Evolutionary conservation across 2,888 invertebrate species (phyloP).

Genomic region (Clanis bilineata): DNA sequence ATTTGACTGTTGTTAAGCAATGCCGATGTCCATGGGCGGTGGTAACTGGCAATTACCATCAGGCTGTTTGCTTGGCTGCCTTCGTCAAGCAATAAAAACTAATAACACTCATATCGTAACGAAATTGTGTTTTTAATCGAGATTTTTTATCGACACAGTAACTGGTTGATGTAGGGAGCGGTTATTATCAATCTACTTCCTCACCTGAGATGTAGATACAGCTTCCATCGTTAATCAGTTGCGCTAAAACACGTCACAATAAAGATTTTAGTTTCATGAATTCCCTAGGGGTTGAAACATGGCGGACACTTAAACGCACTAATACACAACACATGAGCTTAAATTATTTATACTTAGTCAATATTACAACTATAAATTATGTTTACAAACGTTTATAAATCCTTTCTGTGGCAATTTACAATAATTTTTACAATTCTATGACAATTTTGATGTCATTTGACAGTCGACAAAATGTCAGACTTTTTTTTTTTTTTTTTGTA

Average conservation of each 20-base stretch:
- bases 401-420: constrained; percentile 3
- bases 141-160: not conserved
- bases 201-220: constrained; percentile 31
- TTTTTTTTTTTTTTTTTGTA: no score
- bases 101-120: no score
- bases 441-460: constrained; percentile 17
- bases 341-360: not conserved
- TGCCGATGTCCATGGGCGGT: no score
- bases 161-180: not conserved
- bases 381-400: not conserved
- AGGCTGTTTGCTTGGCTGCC: no score
- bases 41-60: no score
- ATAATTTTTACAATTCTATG: not conserved
- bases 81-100: no score
- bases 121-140: no score
- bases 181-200: constrained; percentile 20
- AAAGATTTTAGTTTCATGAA: not conserved
- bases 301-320: not conserved
- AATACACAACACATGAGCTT: not conserved
- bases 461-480: constrained; percentile 8
- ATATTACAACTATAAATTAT: not conserved
- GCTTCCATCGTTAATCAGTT: constrained; percentile 21
- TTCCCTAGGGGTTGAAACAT: not conserved
- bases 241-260: constrained; percentile 47
- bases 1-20: no score